Conservation (phyloP, 2,113 vertebrate species). For the Sinocyclocheilus maitianheensis region DNA sequence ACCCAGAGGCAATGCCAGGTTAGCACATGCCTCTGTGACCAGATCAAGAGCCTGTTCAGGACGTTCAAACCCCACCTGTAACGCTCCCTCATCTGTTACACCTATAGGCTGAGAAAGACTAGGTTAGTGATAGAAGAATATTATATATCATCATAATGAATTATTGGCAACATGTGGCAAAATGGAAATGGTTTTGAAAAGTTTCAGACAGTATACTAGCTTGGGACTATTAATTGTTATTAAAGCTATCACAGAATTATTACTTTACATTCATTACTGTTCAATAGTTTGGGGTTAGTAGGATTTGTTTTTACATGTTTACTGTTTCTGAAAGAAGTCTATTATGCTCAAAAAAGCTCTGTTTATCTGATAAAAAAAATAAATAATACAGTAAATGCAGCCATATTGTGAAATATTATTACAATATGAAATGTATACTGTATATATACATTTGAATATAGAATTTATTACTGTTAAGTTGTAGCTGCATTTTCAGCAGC, state of each 20-base stretch:
- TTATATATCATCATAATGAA: constrained; percentile 10
- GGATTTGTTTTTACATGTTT: neutral
- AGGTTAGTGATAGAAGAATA: neutral
- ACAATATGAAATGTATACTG: too few relatives aligned
- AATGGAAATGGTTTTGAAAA: neutral
- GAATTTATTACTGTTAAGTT: too few relatives aligned
- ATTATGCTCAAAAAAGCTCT: neutral
- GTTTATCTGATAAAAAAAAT: too few relatives aligned
- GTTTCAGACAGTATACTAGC: neutral
- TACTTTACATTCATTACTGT: neutral
- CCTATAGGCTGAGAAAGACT: constrained; percentile 57
- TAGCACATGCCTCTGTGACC: constrained; percentile 76
- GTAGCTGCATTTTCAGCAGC: too few relatives aligned
- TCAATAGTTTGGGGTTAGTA: neutral
- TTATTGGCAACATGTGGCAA: neutral
- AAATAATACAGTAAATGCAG: too few relatives aligned
- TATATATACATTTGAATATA: too few relatives aligned
- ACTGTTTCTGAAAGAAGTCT: neutral
- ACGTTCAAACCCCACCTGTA: constrained; percentile 72
- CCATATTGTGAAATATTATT: too few relatives aligned
- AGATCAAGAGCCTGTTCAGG: constrained; percentile 83
- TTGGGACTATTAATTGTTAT: neutral
- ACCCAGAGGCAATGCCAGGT: constrained; percentile 78
- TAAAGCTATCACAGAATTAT: neutral
- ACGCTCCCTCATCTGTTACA: constrained; percentile 77